These are phyloP conservation scores for Tolmerus cingulatus DNA, from an alignment of 2,888 invertebrate species.

Conservation along the genomic window DNA sequence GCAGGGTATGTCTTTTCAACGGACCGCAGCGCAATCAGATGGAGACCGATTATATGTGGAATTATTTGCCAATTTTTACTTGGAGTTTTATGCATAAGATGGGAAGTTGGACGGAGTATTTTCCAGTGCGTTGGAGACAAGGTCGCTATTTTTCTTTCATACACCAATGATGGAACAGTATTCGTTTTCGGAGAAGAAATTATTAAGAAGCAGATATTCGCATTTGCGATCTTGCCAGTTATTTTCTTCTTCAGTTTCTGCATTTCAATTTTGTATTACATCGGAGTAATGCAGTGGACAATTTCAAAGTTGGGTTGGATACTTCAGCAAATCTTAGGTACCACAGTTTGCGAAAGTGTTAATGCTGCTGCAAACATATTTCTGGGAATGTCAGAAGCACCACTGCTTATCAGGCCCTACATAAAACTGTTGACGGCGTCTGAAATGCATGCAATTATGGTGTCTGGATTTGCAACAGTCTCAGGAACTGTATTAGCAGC, in stretches of 20 bases:
- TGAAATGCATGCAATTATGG: constrained; percentile 92
- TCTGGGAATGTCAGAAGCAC: constrained; percentile 92
- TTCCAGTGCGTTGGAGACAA: constrained; percentile 69
- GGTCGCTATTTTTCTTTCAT: constrained; percentile 79
- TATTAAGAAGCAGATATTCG: constrained; percentile 74
- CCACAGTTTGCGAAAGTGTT: constrained; percentile 94
- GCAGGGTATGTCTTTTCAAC: constrained; percentile 72
- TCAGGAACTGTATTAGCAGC: constrained; percentile 93
- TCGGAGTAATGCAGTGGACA: constrained; percentile 87
- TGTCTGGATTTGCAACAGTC: constrained; percentile 94
- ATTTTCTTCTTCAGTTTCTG: constrained; percentile 94
- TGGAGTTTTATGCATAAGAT: constrained; percentile 85
- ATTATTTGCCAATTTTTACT: constrained; percentile 83
- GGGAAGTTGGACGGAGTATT: constrained; percentile 78
- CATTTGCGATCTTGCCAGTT: constrained; percentile 89
- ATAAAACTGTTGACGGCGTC: constrained; percentile 82
- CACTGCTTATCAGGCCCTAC: constrained; percentile 88
- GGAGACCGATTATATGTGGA: constrained; percentile 84
- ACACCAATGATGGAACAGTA: constrained; percentile 78
- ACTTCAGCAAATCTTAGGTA: constrained; percentile 76
- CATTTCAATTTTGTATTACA: constrained; percentile 87
- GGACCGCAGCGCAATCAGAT: constrained; percentile 70
- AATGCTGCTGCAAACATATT: constrained; percentile 94
- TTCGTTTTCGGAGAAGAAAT: constrained; percentile 84
- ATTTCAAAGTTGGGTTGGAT: constrained; percentile 82